Base-by-base conservation (phyloP, 1,140 invertebrate species). In the Psix sp. region DNA sequence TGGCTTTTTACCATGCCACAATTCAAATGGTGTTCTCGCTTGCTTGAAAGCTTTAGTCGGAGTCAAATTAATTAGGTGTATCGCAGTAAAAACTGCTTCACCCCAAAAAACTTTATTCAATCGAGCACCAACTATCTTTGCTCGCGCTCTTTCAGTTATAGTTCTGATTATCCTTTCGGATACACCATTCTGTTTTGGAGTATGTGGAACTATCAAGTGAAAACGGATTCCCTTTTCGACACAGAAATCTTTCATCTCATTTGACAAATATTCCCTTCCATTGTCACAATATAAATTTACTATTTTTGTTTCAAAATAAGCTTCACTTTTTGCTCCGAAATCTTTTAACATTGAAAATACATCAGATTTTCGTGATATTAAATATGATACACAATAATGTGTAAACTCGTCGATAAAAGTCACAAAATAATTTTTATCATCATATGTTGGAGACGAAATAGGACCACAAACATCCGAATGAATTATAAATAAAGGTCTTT, bases 351-450 rank as follows among this genome's bases (percentile, higher is more conserved):
- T n/a, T 35, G 9, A 10, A 35, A 35, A 35, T 4, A 35, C 31
- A 35, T 35, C 31, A n/a, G n/a, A n/a, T n/a, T n/a, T n/a, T n/a
- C n/a, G n/a, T n/a, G n/a, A n/a, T n/a, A n/a, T n/a, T n/a, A n/a
- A n/a, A n/a, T n/a, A n/a, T n/a, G n/a, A n/a, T n/a, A n/a, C n/a
- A n/a, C n/a, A n/a, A n/a, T n/a, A n/a, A n/a, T n/a, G n/a, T n/a
- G n/a, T n/a, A n/a, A n/a, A n/a, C n/a, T n/a, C n/a, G n/a, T n/a
- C n/a, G n/a, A n/a, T n/a, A n/a, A n/a, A n/a, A n/a, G n/a, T n/a
- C n/a, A n/a, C n/a, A n/a, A n/a, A n/a, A n/a, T 35, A 35, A n/a
- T 35, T 35, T n/a, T 35, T 35, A n/a, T 35, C 31, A 35, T 35
- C 10, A 35, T 35, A 35, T 5, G 31, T 35, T n/a, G 11, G 3